Percentiles rank a stretch among this genome's conserved stretches.
These are phyloP conservation scores for Archips crataeganus DNA, from an alignment of 2,888 invertebrate genomes.

Conservation along the genomic window DNA sequence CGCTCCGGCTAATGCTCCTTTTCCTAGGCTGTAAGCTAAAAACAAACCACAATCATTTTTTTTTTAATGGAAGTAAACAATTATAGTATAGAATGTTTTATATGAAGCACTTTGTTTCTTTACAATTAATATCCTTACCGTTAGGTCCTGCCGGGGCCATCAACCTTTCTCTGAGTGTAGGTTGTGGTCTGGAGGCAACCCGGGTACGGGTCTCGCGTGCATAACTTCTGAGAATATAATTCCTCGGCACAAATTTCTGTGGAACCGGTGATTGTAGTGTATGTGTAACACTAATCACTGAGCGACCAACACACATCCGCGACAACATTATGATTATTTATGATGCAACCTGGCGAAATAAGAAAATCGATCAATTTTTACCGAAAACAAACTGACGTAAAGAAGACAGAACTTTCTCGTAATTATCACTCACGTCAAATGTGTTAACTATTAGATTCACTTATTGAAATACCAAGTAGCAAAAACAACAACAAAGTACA, in stretches of 20 bases:
- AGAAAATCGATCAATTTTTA: conserved; percentile 25
- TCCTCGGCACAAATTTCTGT: conserved; percentile 76
- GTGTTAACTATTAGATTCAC: not conserved
- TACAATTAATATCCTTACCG: conserved; percentile 80
- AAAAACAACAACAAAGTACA: not conserved
- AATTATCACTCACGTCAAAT: conserved; percentile 21
- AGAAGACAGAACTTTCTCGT: conserved; percentile 27
- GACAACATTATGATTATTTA: conserved; percentile 72
- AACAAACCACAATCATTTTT: conserved; percentile 41
- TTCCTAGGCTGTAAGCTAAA: conserved; percentile 94
- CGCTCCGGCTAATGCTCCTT: conserved; percentile 95
- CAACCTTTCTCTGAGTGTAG: conserved; percentile 89
- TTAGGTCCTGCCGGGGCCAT: conserved; percentile 92
- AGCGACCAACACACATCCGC: conserved; percentile 76
- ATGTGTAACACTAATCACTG: conserved; percentile 66
- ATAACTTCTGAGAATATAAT: conserved; percentile 83
- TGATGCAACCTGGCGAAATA: conserved; percentile 57
- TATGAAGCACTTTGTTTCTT: too few relatives aligned
- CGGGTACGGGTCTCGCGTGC: conserved; percentile 81
- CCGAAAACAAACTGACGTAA: conserved; percentile 26
- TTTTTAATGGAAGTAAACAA: not conserved
- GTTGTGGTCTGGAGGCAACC: conserved; percentile 73
- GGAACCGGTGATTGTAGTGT: conserved; percentile 74
- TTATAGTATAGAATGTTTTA: too few relatives aligned
- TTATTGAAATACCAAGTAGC: not conserved